Evolutionary conservation across 2,888 invertebrate genomes (phyloP).

Genomic region (Sarcophaga subvicina): DNA sequence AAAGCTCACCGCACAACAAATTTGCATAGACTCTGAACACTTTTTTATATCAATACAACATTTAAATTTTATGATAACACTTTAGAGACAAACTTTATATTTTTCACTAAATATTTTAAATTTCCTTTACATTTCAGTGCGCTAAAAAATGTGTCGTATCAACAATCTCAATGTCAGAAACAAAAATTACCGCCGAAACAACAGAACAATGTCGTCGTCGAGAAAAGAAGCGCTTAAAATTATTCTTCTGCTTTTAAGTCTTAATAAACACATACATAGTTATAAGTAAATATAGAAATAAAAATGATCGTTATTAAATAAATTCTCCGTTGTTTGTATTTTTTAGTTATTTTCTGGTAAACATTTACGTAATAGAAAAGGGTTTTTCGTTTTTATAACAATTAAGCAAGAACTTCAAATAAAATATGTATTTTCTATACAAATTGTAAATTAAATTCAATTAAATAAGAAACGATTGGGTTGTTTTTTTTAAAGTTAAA

Average conservation of each 20-base stretch:
- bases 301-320: neutral
- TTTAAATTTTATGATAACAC: slow-evolving; percentile 2
- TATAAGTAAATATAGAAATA: neutral
- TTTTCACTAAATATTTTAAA: neutral
- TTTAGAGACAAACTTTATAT: neutral
- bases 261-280: neutral
- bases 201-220: slow-evolving; percentile 45
- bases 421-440: neutral
- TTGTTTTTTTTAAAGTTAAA: no score
- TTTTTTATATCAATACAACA: neutral
- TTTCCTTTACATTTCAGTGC: slow-evolving; percentile 57
- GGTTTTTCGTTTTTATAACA: neutral
- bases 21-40: neutral
- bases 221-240: slow-evolving; percentile 69
- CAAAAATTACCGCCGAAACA: slow-evolving; percentile 38
- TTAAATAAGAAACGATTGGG: neutral
- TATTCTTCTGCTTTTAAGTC: slow-evolving; percentile 70
- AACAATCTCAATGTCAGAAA: slow-evolving; percentile 28
- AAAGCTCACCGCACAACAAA: no score
- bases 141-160: slow-evolving; percentile 38
- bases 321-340: neutral
- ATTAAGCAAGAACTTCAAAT: neutral
- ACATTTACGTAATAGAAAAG: neutral
- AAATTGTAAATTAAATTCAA: neutral
- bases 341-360: neutral